Evolutionary conservation across 1,140 invertebrate genomes (phyloP), one percentile per base, ranked within the genome.

Genomic region (Acyrthosiphon pisum): DNA sequence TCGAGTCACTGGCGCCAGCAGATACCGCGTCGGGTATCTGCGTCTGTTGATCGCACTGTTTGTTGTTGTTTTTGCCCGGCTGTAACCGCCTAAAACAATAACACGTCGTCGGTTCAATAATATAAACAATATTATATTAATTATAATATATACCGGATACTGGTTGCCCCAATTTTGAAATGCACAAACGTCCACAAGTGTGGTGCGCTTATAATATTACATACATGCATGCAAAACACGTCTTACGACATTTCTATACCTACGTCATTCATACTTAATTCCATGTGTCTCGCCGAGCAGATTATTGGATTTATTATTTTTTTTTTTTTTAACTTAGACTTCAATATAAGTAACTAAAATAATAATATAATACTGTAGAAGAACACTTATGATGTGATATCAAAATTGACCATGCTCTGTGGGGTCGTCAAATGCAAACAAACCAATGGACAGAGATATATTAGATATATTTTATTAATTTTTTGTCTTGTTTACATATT

Each of bases 1-100:
- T 95, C 18, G 97, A 97, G 94, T 97, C 97, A 8, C 95, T 95
- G 0, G 37, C 83, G 41, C 37, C 83, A n/a, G 94, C 92, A 7
- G 89, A 93, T 30, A 91, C 89, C 35, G 93, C 56, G n/a, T 91
- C 93, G 2, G 89, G 48, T 53, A 87, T 46, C 93, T 93, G 93
- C 6, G 86, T n/a, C 20, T 93, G 93, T 93, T 91, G 89, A 81
- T 87, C 93, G 30, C 48, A 86, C 53, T 46, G 76, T 53, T 53
- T 81, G 60, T 90, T 81, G 86, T 86, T 90, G 68, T 53, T 89
- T 86, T 93, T 93, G 22, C 56, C 93, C 41, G 90, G 37, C 14
- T 90, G 50, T n/a, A 41, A 53, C 41, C 83, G 84, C 53, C 91
- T 91, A 91, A 91, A 84, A 93, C 81, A 93, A 93, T 22, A 92